Evolutionary conservation across 2,888 invertebrate genomes (phyloP).

Genomic region (Drosophila paucipuncta): DNA sequence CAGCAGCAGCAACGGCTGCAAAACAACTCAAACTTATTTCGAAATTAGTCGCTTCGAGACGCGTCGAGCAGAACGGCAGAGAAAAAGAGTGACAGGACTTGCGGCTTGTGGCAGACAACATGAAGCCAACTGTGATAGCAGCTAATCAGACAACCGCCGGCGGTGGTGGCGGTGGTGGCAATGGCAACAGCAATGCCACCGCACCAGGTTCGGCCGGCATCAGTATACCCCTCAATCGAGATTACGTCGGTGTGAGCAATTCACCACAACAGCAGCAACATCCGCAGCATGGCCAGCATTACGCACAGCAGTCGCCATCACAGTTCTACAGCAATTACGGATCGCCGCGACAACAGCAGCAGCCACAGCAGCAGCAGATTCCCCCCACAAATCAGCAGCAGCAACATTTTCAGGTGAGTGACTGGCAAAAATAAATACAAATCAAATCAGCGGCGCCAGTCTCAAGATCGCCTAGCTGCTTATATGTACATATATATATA

Average conservation of each 20-base stretch:
- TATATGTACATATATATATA: slow-evolving; percentile 14
- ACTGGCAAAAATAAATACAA: slow-evolving; percentile 27
- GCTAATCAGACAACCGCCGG: slow-evolving; percentile 59
- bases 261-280: slow-evolving; percentile 55
- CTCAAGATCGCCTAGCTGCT: slow-evolving; percentile 48
- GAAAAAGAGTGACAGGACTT: slow-evolving; percentile 39
- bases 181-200: slow-evolving; percentile 37
- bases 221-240: slow-evolving; percentile 79
- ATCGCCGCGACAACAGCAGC: slow-evolving; percentile 62
- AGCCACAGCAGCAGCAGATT: slow-evolving; percentile 56
- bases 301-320: slow-evolving; percentile 44
- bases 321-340: slow-evolving; percentile 58
- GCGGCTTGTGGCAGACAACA: slow-evolving; percentile 42
- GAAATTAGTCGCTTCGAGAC: slow-evolving; percentile 51
- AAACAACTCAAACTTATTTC: slow-evolving; percentile 51
- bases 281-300: slow-evolving; percentile 45
- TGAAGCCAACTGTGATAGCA: slow-evolving; percentile 84
- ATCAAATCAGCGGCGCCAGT: slow-evolving; percentile 29
- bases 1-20: slow-evolving; percentile 38
- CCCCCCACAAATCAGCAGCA: slow-evolving; percentile 69
- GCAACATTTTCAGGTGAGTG: slow-evolving; percentile 76
- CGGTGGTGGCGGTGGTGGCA: slow-evolving; percentile 47
- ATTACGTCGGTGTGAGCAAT: slow-evolving; percentile 59
- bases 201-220: slow-evolving; percentile 60
- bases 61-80: slow-evolving; percentile 31